Base-by-base conservation (phyloP, 2,797 vertebrate genomes). In the Mus spretus region DNA sequence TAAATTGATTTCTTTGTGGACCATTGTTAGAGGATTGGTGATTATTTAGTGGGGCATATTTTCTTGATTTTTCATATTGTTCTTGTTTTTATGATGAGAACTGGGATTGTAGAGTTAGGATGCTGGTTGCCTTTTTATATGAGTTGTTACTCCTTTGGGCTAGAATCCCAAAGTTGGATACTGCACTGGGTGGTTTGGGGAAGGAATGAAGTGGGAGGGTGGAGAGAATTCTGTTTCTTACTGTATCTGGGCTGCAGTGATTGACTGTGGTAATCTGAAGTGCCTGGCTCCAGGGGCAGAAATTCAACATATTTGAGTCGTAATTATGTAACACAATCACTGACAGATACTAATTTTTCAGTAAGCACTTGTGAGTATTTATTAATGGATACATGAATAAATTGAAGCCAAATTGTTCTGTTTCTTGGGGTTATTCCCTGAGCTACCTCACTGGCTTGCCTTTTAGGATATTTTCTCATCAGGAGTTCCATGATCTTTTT, bases 331-430 rank as follows among this genome's bases (percentile, higher is more conserved):
- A 79, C 40, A 7, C 12, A 70, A 31, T 57, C 87, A 5, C 15
- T 85, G 59, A 40, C 7, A 26, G 77, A n/a, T 17, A 70, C 57
- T 89, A 84, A 44, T 19, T 78, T 89, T 96, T 88, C 67, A 80
- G 15, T 61, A 77, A 96, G 84, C 59, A 31, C 4, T 79, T 44
- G 3, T 93, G 12, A 95, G 37, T 92, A 37, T 72, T 72, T 72
- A 20, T 37, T 72, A 85, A 28, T 47, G 28, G 57, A 83, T 37
- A 31, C 9, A 88, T 72, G 40, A 37, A n/a, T 26, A 6, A 89
- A 53, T 82, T 77, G 79, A 83, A 94, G 74, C 15, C 50, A 96
- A 83, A 72, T 11, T 31, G 13, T 13, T 40, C 14, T 55, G 28
- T 37, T 95, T 79, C n/a, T 53, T 80, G 40, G 65, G 28, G 37